Conservation (phyloP, 2,113 vertebrate species). For the Antechinus stuartii region DNA sequence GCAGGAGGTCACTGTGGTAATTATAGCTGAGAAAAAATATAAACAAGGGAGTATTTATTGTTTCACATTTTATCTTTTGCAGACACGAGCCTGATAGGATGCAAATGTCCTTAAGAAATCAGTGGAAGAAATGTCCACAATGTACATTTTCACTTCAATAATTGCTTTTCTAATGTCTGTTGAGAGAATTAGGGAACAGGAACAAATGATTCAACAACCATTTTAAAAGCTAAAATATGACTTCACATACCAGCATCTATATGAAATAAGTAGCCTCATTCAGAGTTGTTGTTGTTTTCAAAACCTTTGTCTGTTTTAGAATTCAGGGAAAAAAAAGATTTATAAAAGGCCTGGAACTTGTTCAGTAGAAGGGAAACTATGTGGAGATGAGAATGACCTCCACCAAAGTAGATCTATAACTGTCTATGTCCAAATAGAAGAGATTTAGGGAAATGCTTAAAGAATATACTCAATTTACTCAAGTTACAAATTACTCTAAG, state of each 20-base stretch:
- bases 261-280: not conserved
- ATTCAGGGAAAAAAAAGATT: not conserved
- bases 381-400: not conserved
- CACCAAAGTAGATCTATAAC: not conserved
- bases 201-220: not conserved
- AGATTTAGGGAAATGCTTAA: not conserved
- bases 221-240: not conserved
- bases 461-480: not conserved
- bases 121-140: not conserved
- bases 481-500: not conserved
- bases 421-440: not conserved
- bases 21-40: slow-evolving; percentile 61
- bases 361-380: not conserved
- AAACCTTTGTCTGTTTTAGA: not conserved
- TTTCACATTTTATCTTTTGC: slow-evolving; percentile 58
- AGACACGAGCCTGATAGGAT: slow-evolving; percentile 45
- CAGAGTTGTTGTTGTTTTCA: not conserved
- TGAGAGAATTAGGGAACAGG: not conserved
- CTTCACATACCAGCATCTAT: not conserved
- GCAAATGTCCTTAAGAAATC: slow-evolving; percentile 49
- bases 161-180: not conserved
- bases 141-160: not conserved
- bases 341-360: not conserved
- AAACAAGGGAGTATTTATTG: slow-evolving; percentile 69
- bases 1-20: slow-evolving; percentile 62